Evolutionary conservation across 2,113 vertebrate species (phyloP).

Genomic region (Ammospiza caudacuta): DNA sequence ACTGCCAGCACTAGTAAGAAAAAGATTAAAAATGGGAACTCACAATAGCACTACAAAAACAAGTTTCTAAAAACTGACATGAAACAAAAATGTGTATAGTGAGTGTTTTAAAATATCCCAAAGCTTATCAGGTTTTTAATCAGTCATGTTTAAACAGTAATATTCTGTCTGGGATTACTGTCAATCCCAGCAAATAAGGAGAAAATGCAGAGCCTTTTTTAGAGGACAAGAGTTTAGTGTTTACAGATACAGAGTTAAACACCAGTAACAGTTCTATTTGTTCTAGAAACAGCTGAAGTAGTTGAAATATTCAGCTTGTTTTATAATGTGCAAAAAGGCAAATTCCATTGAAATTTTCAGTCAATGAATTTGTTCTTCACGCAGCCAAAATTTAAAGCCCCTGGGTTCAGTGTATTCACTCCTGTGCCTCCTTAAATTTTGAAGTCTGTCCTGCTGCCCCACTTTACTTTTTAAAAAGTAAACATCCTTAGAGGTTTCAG

Average conservation of each 20-base stretch:
- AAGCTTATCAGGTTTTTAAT: not conserved
- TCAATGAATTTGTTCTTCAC: not conserved
- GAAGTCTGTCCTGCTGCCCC: not conserved
- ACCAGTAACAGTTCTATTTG: not conserved
- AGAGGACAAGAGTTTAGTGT: not conserved
- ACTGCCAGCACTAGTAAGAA: not conserved
- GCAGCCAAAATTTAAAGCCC: not conserved
- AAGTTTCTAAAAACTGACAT: not conserved
- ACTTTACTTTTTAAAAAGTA: not conserved
- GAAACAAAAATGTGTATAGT: not conserved
- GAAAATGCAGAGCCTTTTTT: not conserved
- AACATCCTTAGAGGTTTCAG: not conserved
- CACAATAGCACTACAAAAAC: not conserved
- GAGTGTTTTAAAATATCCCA: not conserved
- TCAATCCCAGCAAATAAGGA: not conserved
- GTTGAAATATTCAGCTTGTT: not conserved
- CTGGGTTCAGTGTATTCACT: rapidly evolving
- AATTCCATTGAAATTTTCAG: not conserved
- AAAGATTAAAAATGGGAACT: not conserved
- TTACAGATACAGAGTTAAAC: not conserved
- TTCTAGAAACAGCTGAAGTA: not conserved
- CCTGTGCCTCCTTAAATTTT: not conserved
- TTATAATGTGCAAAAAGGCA: not conserved
- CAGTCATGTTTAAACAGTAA: not conserved
- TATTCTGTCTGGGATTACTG: not conserved